A percentile compares a stretch with the other conserved stretches of the same genome.
phyloP scores from a whole-genome alignment of 23 tunicate genomes.

The Ascidia mentula region DNA sequence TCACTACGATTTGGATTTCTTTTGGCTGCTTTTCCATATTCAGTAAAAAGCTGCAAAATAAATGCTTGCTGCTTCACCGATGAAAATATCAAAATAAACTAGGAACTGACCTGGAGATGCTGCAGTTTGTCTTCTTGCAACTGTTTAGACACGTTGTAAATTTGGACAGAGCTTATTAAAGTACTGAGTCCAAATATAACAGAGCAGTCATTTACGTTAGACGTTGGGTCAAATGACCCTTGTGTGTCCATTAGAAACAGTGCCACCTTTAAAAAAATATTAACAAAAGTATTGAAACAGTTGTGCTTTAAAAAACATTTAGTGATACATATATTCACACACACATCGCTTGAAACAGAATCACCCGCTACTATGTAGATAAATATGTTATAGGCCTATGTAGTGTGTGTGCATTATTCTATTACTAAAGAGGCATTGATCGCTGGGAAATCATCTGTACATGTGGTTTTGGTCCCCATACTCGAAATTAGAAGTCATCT shows the following conservation, averaged over 20 bases:
- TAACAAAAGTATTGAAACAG: no score
- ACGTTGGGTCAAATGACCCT: not conserved
- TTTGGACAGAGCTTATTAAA: not conserved
- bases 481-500: no score
- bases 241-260: not conserved
- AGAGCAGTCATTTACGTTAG: not conserved
- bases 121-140: not conserved
- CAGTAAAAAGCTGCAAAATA: not conserved
- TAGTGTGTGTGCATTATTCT: no score
- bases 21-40: not conserved
- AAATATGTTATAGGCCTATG: no score
- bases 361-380: no score
- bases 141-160: not conserved
- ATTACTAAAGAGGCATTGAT: no score
- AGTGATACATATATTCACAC: no score
- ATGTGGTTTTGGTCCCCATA: no score
- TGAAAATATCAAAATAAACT: no score
- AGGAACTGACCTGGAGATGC: not conserved
- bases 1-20: not conserved
- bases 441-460: no score
- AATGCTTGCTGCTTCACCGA: not conserved
- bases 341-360: no score
- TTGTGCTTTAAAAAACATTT: no score
- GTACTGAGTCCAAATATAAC: slow-evolving; percentile 1
- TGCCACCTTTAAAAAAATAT: not conserved